Evolutionary conservation across 2,797 vertebrate species (phyloP).

Genomic region (Alosa sapidissima): DNA sequence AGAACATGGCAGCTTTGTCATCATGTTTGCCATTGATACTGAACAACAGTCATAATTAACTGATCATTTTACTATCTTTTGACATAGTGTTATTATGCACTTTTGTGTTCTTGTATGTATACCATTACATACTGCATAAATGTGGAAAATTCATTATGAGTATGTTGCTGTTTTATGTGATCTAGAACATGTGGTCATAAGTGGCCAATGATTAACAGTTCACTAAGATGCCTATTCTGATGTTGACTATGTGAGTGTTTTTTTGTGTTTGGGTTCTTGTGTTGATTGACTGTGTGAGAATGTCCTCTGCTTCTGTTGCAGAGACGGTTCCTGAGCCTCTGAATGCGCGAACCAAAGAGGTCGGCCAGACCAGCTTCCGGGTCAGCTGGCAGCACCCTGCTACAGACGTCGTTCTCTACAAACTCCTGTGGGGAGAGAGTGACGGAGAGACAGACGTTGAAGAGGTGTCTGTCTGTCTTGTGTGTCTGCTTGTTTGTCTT

Average conservation of each 20-base stretch:
- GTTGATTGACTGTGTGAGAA: conserved; percentile 6
- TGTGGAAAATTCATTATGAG: too few species aligned
- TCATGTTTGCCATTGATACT: background rate
- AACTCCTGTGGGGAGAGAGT: conserved; percentile 82
- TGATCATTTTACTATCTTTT: too few species aligned
- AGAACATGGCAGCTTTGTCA: background rate
- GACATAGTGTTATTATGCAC: background rate
- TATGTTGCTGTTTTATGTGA: background rate
- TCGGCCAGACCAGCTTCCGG: conserved; percentile 80
- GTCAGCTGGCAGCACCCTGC: conserved; percentile 86
- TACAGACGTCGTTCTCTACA: conserved; percentile 81
- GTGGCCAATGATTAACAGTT: too few species aligned
- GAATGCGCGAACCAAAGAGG: conserved; percentile 78
- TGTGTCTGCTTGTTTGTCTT: background rate
- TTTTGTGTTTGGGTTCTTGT: background rate
- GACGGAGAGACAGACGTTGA: conserved; percentile 72
- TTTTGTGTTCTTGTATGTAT: background rate
- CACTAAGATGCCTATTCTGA: too few species aligned
- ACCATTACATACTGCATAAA: background rate
- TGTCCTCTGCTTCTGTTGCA: conserved; percentile 55
- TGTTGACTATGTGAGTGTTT: background rate
- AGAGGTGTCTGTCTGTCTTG: conserved; percentile 62
- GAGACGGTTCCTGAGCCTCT: conserved; percentile 81
- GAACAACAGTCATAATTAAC: background rate
- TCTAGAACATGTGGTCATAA: background rate